These are phyloP conservation scores for Acrocera orbiculus DNA, from an alignment of 2,888 invertebrate species.

Conservation along the genomic window DNA sequence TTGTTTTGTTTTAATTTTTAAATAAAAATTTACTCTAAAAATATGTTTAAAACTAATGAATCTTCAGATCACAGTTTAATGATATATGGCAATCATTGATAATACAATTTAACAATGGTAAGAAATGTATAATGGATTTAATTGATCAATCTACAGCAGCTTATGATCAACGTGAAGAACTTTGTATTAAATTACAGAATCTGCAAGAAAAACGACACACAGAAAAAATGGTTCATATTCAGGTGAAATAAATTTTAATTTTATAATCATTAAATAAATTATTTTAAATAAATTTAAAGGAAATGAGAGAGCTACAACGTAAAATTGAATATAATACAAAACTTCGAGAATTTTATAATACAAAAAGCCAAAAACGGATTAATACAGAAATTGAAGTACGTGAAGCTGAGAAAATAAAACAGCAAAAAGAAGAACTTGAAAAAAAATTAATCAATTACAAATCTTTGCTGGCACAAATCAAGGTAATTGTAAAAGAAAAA, in stretches of 20 bases:
- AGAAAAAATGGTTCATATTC: slow-evolving; percentile 46
- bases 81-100: slow-evolving; percentile 61
- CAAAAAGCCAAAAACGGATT: slow-evolving; percentile 64
- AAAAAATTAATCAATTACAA: slow-evolving; percentile 55
- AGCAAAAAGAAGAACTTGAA: slow-evolving; percentile 48
- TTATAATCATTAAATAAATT: too few species aligned
- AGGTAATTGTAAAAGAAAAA: slow-evolving; percentile 32
- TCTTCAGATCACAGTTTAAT: slow-evolving; percentile 56
- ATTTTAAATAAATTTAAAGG: slow-evolving; percentile 28
- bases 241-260: slow-evolving; percentile 28
- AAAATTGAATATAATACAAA: slow-evolving; percentile 72
- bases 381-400: slow-evolving; percentile 58
- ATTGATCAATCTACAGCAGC: slow-evolving; percentile 78
- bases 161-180: slow-evolving; percentile 73
- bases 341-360: slow-evolving; percentile 65
- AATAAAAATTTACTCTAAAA: too few species aligned
- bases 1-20: background rate
- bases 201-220: slow-evolving; percentile 61
- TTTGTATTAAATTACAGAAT: slow-evolving; percentile 60
- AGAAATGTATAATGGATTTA: slow-evolving; percentile 65
- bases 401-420: slow-evolving; percentile 49
- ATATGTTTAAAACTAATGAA: background rate
- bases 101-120: slow-evolving; percentile 55
- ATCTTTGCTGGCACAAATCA: slow-evolving; percentile 56
- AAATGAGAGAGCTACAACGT: slow-evolving; percentile 74